These are phyloP conservation scores for Boleophthalmus pectinirostris DNA, from an alignment of 2,113 vertebrate species.

Conservation along the genomic window DNA sequence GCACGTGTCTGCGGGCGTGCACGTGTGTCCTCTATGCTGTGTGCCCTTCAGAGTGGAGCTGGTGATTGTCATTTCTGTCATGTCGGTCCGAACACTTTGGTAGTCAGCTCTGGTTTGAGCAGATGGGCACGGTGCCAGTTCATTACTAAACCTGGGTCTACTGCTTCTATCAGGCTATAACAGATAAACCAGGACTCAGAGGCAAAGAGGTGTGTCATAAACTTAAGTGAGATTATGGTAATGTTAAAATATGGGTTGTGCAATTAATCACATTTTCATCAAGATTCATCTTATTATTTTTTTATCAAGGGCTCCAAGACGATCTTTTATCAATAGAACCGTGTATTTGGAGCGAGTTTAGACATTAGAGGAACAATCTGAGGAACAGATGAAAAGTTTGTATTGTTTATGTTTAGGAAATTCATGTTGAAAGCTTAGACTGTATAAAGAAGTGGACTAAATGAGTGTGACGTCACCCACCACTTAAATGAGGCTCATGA, in stretches of 20 bases:
- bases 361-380: no score
- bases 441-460: no score
- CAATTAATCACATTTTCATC: neutral
- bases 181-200: constrained; percentile 20
- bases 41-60: constrained; percentile 40
- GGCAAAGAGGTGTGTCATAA: constrained; percentile 9
- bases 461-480: no score
- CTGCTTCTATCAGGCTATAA: constrained; percentile 23
- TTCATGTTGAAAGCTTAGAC: no score
- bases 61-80: constrained; percentile 61
- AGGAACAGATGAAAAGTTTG: no score
- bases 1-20: neutral
- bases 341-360: no score
- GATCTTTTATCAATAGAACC: no score
- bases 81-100: constrained; percentile 58
- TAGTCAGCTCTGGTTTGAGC: constrained; percentile 56
- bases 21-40: constrained; percentile 34
- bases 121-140: constrained; percentile 49
- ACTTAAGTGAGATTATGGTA: constrained; percentile 9
- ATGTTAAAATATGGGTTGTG: neutral
- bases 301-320: no score
- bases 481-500: no score
- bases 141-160: constrained; percentile 46
- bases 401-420: no score
- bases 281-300: neutral